Conservation (phyloP, 1,140 invertebrate genomes). For the Calosoma granatense region DNA sequence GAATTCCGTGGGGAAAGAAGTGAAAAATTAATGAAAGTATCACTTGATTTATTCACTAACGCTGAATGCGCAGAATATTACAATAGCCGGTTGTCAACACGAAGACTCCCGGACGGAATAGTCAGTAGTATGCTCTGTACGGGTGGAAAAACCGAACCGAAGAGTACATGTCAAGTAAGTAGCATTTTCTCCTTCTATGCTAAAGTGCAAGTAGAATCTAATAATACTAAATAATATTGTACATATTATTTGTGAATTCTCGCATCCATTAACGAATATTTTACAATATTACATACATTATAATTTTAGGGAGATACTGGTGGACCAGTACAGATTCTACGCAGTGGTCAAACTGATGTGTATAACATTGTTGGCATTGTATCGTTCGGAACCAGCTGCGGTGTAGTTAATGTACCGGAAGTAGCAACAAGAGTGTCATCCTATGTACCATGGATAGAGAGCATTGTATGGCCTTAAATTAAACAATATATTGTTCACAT, state of each 20-base stretch:
- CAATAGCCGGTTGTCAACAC: background rate
- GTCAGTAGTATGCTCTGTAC: background rate
- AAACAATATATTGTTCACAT: too few species aligned
- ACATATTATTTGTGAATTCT: too few species aligned
- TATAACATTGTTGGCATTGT: constrained; percentile 41
- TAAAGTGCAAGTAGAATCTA: too few species aligned
- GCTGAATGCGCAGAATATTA: background rate
- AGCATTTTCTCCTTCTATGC: too few species aligned
- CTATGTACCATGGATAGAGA: constrained; percentile 43
- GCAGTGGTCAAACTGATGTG: constrained; percentile 34
- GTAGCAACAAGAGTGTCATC: constrained; percentile 45
- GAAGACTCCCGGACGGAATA: background rate
- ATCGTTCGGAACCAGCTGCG: constrained; percentile 40
- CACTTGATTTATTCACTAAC: background rate
- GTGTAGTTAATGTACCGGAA: constrained; percentile 32
- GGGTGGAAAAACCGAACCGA: background rate
- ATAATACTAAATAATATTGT: too few species aligned
- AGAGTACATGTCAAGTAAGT: background rate
- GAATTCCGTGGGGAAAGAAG: constrained; percentile 12
- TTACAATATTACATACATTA: background rate
- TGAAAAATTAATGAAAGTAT: background rate
- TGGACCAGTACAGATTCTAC: constrained; percentile 34
- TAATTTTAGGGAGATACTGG: constrained; percentile 38
- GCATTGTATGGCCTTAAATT: background rate
- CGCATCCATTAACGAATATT: too few species aligned